A percentile compares a stretch with the other conserved stretches of the same genome.
phyloP scores from a whole-genome alignment of 1,140 invertebrate species.

The Centruroides sculpturatus region DNA sequence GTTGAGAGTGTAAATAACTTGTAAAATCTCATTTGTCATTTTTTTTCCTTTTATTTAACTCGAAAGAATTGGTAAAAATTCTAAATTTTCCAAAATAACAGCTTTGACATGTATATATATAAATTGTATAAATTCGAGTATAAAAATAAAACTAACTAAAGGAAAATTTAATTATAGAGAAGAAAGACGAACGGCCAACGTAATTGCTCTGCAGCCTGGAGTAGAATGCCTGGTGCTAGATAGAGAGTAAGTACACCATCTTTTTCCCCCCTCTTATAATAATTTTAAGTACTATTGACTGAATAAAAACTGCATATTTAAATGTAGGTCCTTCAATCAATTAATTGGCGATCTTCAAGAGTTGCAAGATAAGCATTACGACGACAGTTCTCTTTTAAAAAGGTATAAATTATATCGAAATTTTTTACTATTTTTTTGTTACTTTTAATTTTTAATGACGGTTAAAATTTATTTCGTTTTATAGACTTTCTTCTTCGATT shows the following conservation, averaged over 20 bases:
- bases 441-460: not conserved
- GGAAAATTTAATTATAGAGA: conserved; percentile 44
- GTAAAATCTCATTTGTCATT: too few relatives aligned
- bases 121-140: not conserved
- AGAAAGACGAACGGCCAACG: conserved; percentile 93
- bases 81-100: too few relatives aligned
- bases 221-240: conserved; percentile 95
- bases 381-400: conserved; percentile 30
- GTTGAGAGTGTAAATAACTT: too few relatives aligned
- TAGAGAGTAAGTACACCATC: conserved; percentile 43
- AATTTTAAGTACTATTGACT: too few relatives aligned
- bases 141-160: not conserved
- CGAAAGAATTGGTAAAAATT: too few relatives aligned
- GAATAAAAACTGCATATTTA: too few relatives aligned
- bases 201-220: conserved; percentile 87
- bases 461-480: not conserved
- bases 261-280: conserved; percentile 4
- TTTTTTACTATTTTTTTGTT: not conserved
- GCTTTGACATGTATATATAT: too few relatives aligned
- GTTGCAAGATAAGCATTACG: conserved; percentile 77
- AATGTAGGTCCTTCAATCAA: conserved; percentile 67
- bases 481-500: not conserved
- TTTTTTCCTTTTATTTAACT: too few relatives aligned
- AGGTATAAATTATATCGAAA: not conserved
- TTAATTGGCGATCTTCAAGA: conserved; percentile 72